Conservation (phyloP, 1,140 invertebrate species). For the Drosophila gunungcola region DNA sequence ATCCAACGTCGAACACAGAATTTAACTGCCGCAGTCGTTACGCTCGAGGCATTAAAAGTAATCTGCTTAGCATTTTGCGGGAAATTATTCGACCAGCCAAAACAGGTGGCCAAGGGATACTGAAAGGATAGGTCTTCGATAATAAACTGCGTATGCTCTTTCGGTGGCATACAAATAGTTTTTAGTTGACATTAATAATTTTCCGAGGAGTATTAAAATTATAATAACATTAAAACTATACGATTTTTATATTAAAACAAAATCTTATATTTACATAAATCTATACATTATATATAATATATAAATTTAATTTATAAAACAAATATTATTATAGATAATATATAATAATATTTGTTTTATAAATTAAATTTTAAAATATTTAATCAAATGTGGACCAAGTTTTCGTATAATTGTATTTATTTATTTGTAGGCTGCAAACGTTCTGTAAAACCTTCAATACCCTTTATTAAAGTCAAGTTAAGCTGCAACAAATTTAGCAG, state of each 20-base stretch:
- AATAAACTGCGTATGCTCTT: neutral
- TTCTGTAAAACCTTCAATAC: conserved; percentile 2
- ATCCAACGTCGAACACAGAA: conserved; percentile 48
- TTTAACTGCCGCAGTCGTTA: conserved; percentile 77
- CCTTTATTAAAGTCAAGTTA: conserved; percentile 1
- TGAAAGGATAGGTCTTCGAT: neutral
- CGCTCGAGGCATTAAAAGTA: conserved; percentile 62
- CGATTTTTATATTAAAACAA: too few species aligned
- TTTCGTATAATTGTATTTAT: neutral
- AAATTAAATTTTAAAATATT: neutral
- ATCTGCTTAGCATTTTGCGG: conserved; percentile 71
- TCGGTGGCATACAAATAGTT: too few species aligned
- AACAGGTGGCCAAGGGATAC: conserved; percentile 54
- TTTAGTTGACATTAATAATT: neutral
- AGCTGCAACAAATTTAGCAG: conserved; percentile 36
- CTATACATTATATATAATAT: too few species aligned
- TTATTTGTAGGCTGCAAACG: neutral
- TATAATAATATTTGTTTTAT: too few species aligned
- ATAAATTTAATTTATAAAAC: too few species aligned
- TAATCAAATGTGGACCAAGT: neutral
- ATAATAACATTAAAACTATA: too few species aligned
- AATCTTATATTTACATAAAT: too few species aligned
- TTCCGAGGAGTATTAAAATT: too few species aligned
- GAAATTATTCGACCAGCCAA: conserved; percentile 63
- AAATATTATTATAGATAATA: too few species aligned